Conservation (phyloP, 2,797 vertebrate genomes). For the Phoxinus dragarum region DNA sequence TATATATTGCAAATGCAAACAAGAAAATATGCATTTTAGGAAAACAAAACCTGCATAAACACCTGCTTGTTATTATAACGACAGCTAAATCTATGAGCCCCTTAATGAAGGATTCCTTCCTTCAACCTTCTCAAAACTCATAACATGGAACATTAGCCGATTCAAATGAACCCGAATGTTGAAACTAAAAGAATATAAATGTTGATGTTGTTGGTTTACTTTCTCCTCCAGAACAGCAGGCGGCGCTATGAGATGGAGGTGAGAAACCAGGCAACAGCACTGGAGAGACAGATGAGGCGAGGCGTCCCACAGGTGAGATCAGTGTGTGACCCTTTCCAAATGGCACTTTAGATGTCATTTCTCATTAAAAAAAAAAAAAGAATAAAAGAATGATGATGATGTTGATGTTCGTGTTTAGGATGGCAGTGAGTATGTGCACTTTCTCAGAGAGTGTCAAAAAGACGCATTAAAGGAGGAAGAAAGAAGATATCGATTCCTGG, state of each 20-base stretch:
- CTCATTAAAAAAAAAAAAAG: not conserved
- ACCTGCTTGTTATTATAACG: not conserved
- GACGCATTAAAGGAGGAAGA: slow-evolving; percentile 91
- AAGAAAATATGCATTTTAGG: not conserved
- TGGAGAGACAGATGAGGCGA: slow-evolving; percentile 83
- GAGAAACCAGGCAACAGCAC: slow-evolving; percentile 75
- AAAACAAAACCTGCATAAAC: not conserved
- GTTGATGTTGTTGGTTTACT: not conserved
- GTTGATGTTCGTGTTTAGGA: slow-evolving; percentile 75
- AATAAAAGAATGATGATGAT: slow-evolving; percentile 1
- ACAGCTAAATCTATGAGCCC: not conserved
- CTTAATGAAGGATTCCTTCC: not conserved
- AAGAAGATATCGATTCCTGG: slow-evolving; percentile 92
- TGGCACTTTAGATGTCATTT: not conserved
- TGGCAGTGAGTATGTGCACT: slow-evolving; percentile 81
- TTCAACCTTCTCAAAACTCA: too few species aligned
- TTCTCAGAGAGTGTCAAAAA: slow-evolving; percentile 85
- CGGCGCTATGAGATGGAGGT: slow-evolving; percentile 88
- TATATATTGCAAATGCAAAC: not conserved
- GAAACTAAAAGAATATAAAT: not conserved
- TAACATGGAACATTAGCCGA: not conserved
- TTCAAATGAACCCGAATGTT: not conserved
- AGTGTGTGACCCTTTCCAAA: not conserved
- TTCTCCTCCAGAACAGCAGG: slow-evolving; percentile 82
- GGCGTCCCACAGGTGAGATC: slow-evolving; percentile 80